Evolutionary conservation across 2,113 vertebrate genomes (phyloP), one percentile per base, ranked within the genome.

Genomic region (Dunckerocampus dactyliophorus): DNA sequence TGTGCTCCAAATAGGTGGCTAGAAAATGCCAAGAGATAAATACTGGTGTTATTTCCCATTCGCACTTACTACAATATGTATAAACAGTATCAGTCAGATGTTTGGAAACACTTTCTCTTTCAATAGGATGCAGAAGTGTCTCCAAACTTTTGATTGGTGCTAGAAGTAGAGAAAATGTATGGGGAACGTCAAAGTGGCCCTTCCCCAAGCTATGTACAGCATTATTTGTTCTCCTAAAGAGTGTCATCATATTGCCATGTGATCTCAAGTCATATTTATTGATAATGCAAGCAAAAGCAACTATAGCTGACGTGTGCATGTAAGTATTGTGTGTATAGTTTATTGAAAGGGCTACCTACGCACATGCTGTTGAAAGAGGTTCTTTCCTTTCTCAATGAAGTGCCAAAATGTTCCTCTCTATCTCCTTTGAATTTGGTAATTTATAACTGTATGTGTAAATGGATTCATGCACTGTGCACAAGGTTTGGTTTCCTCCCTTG

Each of bases 241-340:
- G 62, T 47, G 59, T 28, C 31, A 39, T 61, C 59, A 54, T 61
- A 65, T 66, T 59, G 59, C 49, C 11, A 51, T 37, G 65, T 67
- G 14, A 46, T 53, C 55, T 73, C 63, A 45, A 61, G 55, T 60
- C 42, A 70, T 80, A 80, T 85, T 82, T 82, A 80, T 72, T 63
- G 45, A 59, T 58, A 59, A 62, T 67, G 31, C 66, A 13, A 63
- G 47, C 34, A 67, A 49, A 21, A 61, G 13, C 66, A 8, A 50
- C 24, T 47, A 37, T 15, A 64, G 55, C 52, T 67, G 59, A 71
- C 50, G 52, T 77, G n/a, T 19, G 53, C 13, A 53, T 81, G 69
- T 70, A 72, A 62, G 77, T 77, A 61, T 67, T 56, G 57, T 64
- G 55, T 81, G 72, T 88, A 79, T 74, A 81, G 63, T 82, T 78